These are phyloP conservation scores for Helobdella robusta DNA, from an alignment of 2,888 invertebrate genomes.

Conservation along the genomic window DNA sequence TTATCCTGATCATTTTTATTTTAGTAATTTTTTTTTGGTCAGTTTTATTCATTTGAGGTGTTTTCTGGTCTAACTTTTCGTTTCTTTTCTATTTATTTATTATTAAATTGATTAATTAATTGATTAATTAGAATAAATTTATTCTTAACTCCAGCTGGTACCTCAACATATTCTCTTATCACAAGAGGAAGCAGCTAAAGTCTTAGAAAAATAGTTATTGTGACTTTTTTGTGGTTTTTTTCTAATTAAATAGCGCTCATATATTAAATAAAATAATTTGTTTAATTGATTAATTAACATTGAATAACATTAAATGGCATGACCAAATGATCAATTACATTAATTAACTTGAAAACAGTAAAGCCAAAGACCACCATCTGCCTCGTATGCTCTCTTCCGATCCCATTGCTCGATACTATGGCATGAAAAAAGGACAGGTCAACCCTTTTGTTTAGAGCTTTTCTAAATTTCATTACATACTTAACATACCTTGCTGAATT, in stretches of 20 bases:
- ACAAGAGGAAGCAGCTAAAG: background rate
- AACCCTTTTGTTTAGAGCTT: background rate
- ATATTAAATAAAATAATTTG: background rate
- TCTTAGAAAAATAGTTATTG: constrained; percentile 2
- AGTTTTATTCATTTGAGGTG: no score
- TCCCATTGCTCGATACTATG: constrained; percentile 18
- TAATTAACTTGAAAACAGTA: constrained; percentile 5
- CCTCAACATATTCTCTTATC: background rate
- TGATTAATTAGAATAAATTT: no score
- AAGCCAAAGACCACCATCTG: constrained; percentile 14
- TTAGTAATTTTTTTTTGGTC: no score
- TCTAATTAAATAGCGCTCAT: background rate
- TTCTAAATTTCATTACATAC: no score
- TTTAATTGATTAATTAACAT: background rate
- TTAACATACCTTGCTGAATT: no score
- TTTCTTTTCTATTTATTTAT: no score
- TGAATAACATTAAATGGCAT: background rate
- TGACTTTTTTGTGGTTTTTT: background rate
- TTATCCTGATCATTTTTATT: no score
- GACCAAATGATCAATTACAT: background rate
- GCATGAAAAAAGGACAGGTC: constrained; percentile 20
- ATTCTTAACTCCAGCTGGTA: background rate
- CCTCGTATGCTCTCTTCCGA: constrained; percentile 18
- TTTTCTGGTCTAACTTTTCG: no score
- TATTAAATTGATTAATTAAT: no score